Percentiles rank a stretch among this genome's conserved stretches.
Evolutionary conservation across 2,888 invertebrate species (phyloP).

Genomic region (Stramonita haemastoma): DNA sequence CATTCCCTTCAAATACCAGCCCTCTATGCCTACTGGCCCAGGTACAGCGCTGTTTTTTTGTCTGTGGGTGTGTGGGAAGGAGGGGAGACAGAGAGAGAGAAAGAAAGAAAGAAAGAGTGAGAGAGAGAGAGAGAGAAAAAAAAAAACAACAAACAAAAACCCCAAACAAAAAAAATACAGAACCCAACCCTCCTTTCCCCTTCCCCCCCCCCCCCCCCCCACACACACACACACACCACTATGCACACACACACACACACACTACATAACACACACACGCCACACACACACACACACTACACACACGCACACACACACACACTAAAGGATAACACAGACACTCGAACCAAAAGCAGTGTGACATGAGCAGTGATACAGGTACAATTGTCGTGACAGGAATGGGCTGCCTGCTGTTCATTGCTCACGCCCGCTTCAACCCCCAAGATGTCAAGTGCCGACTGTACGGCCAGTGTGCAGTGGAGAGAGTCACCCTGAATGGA

Average conservation of each 20-base stretch:
- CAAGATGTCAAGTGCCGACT: slow-evolving; percentile 73
- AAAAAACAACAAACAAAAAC: too few relatives aligned
- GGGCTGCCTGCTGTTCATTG: slow-evolving; percentile 75
- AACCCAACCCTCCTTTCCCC: too few relatives aligned
- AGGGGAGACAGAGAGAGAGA: too few relatives aligned
- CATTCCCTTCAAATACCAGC: slow-evolving; percentile 71
- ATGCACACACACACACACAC: too few relatives aligned
- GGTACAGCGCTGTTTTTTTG: slow-evolving; percentile 53
- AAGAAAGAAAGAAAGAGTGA: too few relatives aligned
- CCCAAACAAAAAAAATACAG: too few relatives aligned
- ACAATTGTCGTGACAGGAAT: slow-evolving; percentile 59
- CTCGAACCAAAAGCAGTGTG: background rate
- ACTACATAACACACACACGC: background rate
- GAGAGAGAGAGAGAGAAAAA: too few relatives aligned
- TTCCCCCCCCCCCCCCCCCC: background rate
- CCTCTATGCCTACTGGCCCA: slow-evolving; percentile 56
- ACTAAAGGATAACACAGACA: background rate
- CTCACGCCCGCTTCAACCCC: slow-evolving; percentile 72
- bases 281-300: too few relatives aligned
- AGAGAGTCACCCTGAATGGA: slow-evolving; percentile 69
- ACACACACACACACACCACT: background rate
- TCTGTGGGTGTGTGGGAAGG: too few relatives aligned
- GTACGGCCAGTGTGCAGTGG: slow-evolving; percentile 74
- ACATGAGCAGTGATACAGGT: background rate
- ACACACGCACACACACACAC: too few relatives aligned